phyloP scores from a whole-genome alignment of 2,797 vertebrate genomes.

The Lophotriccus pileatus region DNA sequence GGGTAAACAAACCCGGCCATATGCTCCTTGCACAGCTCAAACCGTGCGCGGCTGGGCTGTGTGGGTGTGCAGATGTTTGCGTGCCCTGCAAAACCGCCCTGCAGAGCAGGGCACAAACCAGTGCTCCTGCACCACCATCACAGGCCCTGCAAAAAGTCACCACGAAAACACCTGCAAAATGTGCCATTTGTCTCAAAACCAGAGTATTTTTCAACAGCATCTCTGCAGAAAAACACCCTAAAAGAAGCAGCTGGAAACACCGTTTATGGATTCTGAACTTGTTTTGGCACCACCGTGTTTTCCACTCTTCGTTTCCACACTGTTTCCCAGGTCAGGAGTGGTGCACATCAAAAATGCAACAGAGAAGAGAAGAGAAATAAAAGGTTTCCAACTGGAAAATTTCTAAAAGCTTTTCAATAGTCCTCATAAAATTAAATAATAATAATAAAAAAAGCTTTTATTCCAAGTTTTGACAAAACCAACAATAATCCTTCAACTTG shows the following conservation, averaged over 20 bases:
- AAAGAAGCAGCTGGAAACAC: background rate
- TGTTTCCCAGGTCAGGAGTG: background rate
- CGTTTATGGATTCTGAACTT: background rate
- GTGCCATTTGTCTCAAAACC: background rate
- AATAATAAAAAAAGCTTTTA: background rate
- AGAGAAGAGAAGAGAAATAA: background rate
- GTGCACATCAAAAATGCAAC: background rate
- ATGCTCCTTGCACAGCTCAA: background rate
- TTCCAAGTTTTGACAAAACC: background rate
- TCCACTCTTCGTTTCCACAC: background rate
- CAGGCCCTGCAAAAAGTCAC: background rate
- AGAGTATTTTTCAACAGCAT: background rate
- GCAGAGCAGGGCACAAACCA: accelerated
- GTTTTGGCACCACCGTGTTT: background rate
- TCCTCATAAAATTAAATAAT: background rate
- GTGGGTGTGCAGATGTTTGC: background rate
- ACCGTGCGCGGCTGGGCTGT: background rate
- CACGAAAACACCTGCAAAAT: background rate
- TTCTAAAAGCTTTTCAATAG: background rate
- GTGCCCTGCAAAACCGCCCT: background rate
- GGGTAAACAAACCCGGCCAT: background rate
- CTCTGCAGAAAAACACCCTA: background rate
- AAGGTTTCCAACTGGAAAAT: background rate
- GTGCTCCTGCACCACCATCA: background rate
- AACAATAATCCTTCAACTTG: background rate